Conservation (phyloP, 2,113 vertebrate genomes). For the Oxyruncus cristatus region DNA sequence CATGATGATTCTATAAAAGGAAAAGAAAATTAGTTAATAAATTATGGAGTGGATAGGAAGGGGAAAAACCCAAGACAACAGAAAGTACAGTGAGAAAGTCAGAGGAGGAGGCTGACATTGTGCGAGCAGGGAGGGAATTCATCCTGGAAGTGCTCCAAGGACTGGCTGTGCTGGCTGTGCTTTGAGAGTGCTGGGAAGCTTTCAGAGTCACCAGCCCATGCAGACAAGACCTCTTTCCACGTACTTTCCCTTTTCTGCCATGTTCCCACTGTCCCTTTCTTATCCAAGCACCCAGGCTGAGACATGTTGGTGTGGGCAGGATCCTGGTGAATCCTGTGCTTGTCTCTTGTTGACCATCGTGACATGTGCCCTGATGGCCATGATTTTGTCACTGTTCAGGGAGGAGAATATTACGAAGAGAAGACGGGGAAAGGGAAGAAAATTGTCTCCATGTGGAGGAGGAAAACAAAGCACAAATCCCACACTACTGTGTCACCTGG, state of each 20-base stretch:
- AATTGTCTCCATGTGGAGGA: background rate
- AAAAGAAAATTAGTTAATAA: background rate
- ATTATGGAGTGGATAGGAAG: background rate
- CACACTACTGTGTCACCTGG: background rate
- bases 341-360: background rate
- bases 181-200: background rate
- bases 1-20: background rate
- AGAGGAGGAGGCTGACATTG: background rate
- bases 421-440: background rate
- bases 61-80: background rate
- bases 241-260: background rate
- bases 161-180: background rate
- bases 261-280: background rate
- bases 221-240: background rate
- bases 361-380: accelerated
- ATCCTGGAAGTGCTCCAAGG: background rate
- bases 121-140: background rate
- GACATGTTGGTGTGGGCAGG: background rate
- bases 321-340: too few species aligned
- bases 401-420: background rate
- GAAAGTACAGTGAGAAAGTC: background rate
- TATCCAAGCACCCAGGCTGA: accelerated
- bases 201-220: background rate
- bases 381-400: accelerated
- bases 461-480: background rate